These are phyloP conservation scores for Myiagra hebetior DNA, from an alignment of 2,113 vertebrate genomes.

Conservation along the genomic window DNA sequence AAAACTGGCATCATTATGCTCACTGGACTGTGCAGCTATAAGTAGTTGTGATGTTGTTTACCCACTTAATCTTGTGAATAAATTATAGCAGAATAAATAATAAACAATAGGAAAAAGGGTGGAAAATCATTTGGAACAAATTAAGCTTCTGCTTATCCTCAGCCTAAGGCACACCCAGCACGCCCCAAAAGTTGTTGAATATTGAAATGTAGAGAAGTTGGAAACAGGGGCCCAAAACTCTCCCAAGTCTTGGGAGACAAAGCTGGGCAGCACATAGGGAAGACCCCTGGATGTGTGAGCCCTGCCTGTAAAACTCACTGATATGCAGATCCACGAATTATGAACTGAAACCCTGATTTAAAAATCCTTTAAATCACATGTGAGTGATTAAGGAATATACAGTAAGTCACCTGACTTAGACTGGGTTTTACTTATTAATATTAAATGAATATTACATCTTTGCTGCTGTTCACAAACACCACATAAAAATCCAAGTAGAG, in stretches of 20 bases:
- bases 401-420: background rate
- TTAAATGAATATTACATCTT: background rate
- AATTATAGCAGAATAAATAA: constrained; percentile 59
- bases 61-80: constrained; percentile 49
- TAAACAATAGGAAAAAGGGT: constrained; percentile 47
- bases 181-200: background rate
- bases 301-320: background rate
- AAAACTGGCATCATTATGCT: constrained; percentile 18
- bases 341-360: background rate
- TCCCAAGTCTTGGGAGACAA: background rate
- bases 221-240: background rate
- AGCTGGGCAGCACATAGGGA: background rate
- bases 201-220: background rate
- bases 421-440: background rate
- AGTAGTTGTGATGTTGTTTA: constrained; percentile 50
- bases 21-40: constrained; percentile 44
- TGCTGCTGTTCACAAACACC: background rate
- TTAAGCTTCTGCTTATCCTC: background rate
- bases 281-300: background rate
- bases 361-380: background rate
- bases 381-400: background rate
- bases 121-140: constrained; percentile 34
- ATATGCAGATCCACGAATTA: background rate
- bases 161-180: background rate
- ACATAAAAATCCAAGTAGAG: background rate